Conservation (phyloP, 2,888 invertebrate species). For the Timema cristinae region DNA sequence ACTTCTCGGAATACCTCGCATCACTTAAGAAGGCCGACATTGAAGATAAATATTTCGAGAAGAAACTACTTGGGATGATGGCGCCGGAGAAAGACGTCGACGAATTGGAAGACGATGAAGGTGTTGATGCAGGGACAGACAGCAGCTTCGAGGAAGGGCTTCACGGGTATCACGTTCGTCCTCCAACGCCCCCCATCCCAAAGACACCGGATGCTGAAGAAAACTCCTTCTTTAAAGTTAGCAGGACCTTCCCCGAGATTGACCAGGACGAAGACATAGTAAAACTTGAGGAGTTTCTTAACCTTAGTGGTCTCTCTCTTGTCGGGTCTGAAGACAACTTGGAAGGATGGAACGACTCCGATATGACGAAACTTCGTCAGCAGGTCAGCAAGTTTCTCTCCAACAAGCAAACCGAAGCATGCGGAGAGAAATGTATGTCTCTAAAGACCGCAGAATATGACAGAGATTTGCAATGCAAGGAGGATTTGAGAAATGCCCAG, state of each 20-base stretch:
- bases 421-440: slow-evolving; percentile 5
- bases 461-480: not conserved
- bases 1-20: slow-evolving; percentile 1
- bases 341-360: slow-evolving; percentile 64
- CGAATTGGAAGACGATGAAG: slow-evolving; percentile 55
- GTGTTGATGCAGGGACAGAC: slow-evolving; percentile 45
- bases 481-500: slow-evolving; percentile 2
- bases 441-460: slow-evolving; percentile 25
- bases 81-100: slow-evolving; percentile 44
- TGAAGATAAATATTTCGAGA: slow-evolving; percentile 17
- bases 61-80: slow-evolving; percentile 17
- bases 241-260: slow-evolving; percentile 38
- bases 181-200: slow-evolving; percentile 31
- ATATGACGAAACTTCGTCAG: slow-evolving; percentile 57
- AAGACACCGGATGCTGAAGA: slow-evolving; percentile 16
- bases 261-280: slow-evolving; percentile 46
- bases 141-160: slow-evolving; percentile 29
- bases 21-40: slow-evolving; percentile 14
- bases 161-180: slow-evolving; percentile 20
- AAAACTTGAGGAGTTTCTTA: slow-evolving; percentile 66
- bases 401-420: not conserved
- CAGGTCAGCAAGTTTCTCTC: slow-evolving; percentile 62
- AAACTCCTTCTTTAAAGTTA: slow-evolving; percentile 30
- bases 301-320: slow-evolving; percentile 60
- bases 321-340: slow-evolving; percentile 44